Conservation (phyloP, 2,113 vertebrate genomes). For the Lanius ludovicianus region DNA sequence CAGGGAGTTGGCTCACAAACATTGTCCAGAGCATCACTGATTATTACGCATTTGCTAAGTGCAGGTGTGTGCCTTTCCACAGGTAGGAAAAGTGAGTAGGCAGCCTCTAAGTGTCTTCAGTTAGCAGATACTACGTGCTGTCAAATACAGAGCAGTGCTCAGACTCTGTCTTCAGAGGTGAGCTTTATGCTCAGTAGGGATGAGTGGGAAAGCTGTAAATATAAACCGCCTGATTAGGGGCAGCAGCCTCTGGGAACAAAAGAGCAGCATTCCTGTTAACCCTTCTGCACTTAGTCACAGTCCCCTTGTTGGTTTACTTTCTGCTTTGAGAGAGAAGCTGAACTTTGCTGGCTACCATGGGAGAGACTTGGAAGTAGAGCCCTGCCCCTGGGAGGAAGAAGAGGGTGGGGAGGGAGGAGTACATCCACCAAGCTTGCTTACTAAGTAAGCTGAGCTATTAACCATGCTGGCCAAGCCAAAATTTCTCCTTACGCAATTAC, state of each 20-base stretch:
- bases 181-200: not conserved
- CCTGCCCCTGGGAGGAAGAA: not conserved
- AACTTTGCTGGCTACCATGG: not conserved
- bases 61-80: not conserved
- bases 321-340: not conserved
- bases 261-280: not conserved
- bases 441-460: not conserved
- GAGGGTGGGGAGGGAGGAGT: conserved; percentile 13
- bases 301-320: not conserved
- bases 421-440: not conserved
- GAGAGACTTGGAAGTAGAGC: not conserved
- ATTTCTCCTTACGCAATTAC: not conserved
- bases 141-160: conserved; percentile 1
- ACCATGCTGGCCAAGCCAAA: not conserved
- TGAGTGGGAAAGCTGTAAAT: conserved; percentile 20
- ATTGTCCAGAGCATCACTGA: not conserved
- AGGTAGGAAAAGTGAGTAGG: not conserved
- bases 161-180: not conserved
- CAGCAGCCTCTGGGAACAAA: conserved; percentile 28
- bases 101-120: not conserved
- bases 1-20: not conserved
- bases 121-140: not conserved
- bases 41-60: not conserved
- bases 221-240: not conserved
- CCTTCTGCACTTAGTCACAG: not conserved